phyloP scores from a whole-genome alignment of 2,113 vertebrate genomes.

The Spermophilus dauricus region DNA sequence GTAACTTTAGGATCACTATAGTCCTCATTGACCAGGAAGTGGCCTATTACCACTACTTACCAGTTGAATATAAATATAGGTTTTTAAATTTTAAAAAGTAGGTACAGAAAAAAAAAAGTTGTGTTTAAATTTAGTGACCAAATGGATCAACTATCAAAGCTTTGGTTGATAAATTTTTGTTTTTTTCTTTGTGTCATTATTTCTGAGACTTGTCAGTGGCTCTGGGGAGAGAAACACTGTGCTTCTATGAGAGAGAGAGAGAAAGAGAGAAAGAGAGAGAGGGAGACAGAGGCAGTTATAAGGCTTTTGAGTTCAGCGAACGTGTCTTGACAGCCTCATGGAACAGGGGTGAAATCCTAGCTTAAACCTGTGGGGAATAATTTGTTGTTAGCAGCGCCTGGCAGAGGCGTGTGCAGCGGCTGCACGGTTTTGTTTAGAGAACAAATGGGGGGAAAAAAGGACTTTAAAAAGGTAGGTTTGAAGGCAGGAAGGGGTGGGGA shows the following conservation, averaged over 20 bases:
- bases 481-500: background rate
- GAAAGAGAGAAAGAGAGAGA: background rate
- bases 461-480: constrained; percentile 73
- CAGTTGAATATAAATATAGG: background rate
- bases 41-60: background rate
- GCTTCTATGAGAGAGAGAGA: background rate
- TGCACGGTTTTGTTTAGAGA: constrained; percentile 78
- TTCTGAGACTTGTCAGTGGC: constrained; percentile 21
- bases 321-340: constrained; percentile 54
- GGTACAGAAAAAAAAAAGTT: background rate
- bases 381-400: constrained; percentile 75
- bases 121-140: constrained; percentile 47
- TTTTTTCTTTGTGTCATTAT: background rate
- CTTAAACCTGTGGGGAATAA: constrained; percentile 76
- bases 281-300: constrained; percentile 53
- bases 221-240: constrained; percentile 56
- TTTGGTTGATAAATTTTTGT: constrained; percentile 44
- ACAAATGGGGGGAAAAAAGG: constrained; percentile 52
- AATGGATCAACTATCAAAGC: constrained; percentile 55
- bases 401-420: constrained; percentile 56
- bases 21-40: background rate
- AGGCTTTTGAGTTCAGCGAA: constrained; percentile 77
- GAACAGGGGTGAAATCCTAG: constrained; percentile 72
- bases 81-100: constrained; percentile 28
- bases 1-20: background rate